phyloP scores from a whole-genome alignment of 92 coral and sea anemone genomes.

The Epizoanthus illoricatus region DNA sequence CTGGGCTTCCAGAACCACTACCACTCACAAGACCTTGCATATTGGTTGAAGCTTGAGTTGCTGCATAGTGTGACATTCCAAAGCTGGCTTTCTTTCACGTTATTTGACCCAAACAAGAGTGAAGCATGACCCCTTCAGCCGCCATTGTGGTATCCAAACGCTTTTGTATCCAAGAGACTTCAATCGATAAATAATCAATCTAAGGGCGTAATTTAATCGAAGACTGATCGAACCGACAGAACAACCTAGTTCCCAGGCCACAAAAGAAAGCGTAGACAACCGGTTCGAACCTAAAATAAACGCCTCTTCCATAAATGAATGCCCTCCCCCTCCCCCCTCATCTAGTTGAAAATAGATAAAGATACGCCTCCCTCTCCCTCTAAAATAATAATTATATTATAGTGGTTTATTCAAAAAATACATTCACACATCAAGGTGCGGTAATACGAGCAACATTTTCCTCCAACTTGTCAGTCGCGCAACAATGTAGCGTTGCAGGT shows the following conservation, averaged over 20 bases:
- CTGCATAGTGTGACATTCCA: conserved; percentile 17
- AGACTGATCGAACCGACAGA: not conserved
- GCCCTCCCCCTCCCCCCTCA: no score
- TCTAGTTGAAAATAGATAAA: no score
- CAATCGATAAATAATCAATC: conserved; percentile 32
- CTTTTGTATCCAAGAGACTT: conserved; percentile 30
- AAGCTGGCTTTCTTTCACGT: conserved; percentile 12
- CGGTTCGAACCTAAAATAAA: no score
- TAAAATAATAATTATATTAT: no score
- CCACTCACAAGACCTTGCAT: conserved; percentile 20
- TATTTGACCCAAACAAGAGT: conserved; percentile 12
- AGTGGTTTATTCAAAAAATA: no score
- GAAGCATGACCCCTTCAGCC: conserved; percentile 9
- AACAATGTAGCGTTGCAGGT: no score
- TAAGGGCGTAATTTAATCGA: conserved; percentile 1
- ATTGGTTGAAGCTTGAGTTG: not conserved
- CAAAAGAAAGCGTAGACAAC: no score
- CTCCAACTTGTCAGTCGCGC: no score
- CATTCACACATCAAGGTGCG: no score
- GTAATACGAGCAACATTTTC: no score
- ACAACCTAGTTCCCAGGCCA: not conserved
- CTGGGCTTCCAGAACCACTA: conserved; percentile 12
- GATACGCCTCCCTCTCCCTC: no score
- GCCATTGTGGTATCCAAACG: conserved; percentile 20
- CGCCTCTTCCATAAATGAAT: no score